phyloP scores from a whole-genome alignment of 2,888 invertebrate species.

The Drosophila formosana region DNA sequence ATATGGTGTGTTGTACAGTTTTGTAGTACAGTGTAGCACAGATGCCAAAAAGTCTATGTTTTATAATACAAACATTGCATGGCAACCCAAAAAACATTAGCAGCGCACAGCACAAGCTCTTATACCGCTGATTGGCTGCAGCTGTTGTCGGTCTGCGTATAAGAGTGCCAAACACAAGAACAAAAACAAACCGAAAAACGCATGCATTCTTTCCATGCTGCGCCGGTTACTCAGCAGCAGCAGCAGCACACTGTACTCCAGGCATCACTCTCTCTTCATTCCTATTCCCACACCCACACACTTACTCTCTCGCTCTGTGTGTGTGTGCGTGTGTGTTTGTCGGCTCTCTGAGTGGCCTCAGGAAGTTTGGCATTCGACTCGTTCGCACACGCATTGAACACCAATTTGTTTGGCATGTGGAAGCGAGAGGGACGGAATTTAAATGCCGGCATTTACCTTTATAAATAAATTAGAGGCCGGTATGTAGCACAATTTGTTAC shows the following conservation, averaged over 20 bases:
- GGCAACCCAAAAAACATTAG: constrained; percentile 43
- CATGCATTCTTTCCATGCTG: constrained; percentile 16
- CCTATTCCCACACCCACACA: constrained; percentile 26
- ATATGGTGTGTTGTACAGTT: neutral
- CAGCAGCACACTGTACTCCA: constrained; percentile 39
- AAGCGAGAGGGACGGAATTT: constrained; percentile 51
- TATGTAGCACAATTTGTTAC: constrained; percentile 46
- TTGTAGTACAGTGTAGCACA: constrained; percentile 21
- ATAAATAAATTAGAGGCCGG: constrained; percentile 74
- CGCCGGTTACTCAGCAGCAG: constrained; percentile 31
- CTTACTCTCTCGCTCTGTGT: constrained; percentile 13
- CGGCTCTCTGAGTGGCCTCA: constrained; percentile 31
- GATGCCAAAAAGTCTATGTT: constrained; percentile 45
- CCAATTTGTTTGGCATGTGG: constrained; percentile 10
- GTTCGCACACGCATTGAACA: constrained; percentile 25
- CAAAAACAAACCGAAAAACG: constrained; percentile 29
- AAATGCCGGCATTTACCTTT: constrained; percentile 68
- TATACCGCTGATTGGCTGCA: constrained; percentile 35
- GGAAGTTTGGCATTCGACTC: constrained; percentile 42
- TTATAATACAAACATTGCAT: constrained; percentile 51
- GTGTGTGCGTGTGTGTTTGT: neutral
- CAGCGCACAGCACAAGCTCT: constrained; percentile 24
- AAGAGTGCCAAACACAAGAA: constrained; percentile 33
- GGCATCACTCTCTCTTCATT: constrained; percentile 5
- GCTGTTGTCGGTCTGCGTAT: constrained; percentile 21